phyloP scores from a whole-genome alignment of 2,797 vertebrate species.

The Babyrousa celebensis region DNA sequence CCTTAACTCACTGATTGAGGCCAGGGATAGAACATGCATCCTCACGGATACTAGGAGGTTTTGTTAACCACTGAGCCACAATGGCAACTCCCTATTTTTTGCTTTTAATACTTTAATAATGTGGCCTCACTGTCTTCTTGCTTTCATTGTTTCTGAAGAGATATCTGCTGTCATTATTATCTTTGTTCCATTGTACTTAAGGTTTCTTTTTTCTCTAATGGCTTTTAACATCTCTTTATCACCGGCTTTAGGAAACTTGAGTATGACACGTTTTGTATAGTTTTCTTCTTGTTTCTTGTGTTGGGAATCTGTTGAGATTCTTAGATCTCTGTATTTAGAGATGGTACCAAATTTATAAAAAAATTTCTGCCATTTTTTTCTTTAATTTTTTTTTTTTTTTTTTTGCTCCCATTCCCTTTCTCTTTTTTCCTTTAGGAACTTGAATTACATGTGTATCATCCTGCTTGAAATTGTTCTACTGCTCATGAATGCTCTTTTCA shows the following conservation, averaged over 20 bases:
- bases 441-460: not conserved
- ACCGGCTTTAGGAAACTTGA: not conserved
- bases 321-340: not conserved
- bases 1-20: too few relatives aligned
- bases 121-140: not conserved
- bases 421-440: not conserved
- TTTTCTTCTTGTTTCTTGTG: conserved; percentile 15
- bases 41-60: too few relatives aligned
- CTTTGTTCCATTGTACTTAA: conserved; percentile 36
- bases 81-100: not conserved
- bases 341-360: conserved; percentile 53
- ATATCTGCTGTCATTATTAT: not conserved
- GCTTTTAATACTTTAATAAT: not conserved
- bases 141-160: conserved; percentile 5
- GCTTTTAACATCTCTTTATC: not conserved
- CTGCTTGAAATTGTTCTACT: not conserved
- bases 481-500: not conserved
- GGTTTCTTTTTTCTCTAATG: not conserved
- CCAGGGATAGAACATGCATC: too few relatives aligned
- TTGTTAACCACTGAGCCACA: too few relatives aligned
- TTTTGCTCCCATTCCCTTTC: not conserved
- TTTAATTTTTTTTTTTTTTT: not conserved
- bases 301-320: conserved; percentile 7
- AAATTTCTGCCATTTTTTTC: not conserved
- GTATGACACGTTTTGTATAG: not conserved